Evolutionary conservation across 1,140 invertebrate species (phyloP), one percentile per base, ranked within the genome.

Genomic region (Argopecten irradians): DNA sequence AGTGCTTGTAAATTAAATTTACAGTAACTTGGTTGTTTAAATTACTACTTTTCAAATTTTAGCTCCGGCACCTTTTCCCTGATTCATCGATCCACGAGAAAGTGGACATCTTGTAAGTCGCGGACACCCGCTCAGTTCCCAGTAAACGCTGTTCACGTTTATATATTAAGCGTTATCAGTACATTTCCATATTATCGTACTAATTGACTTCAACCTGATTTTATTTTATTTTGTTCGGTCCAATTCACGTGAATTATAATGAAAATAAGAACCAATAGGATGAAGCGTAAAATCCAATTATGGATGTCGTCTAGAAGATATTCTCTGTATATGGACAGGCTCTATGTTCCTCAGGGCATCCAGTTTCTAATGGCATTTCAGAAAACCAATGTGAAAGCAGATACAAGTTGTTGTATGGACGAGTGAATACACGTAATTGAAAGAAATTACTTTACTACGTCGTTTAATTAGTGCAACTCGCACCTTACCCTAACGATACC

Each of bases 231-330:
- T 0, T 28, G 55, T 28, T 28, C 55, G 55, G 55, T 71, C 28
- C 22, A 16, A 28, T 71, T 71, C 22, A 28, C 5, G 22, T 71
- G 55, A 71, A 71, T 71, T 71, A 71, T 71, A 71, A 71, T 71
- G 55, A 11, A 71, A 71, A 71, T 71, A 71, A 28, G n/a, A 71
- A 5, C 55, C 22, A n/a, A 71, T 28, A 28, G n/a, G n/a, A 28
- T n/a, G 55, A 71, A 71, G 55, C 55, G n/a, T 71, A 71, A 71
- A 71, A 71, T 71, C n/a, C 55, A n/a, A 71, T 71, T 71, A 71
- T 71, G n/a, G 55, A 28, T 71, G 55, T 71, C 55, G 55, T 71
- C 22, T 71, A 28, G 7, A n/a, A 71, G n/a, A 28, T 28, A n/a
- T 28, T n/a, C 13, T 16, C n/a, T 71, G 55, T 71, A 71, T 71